A percentile compares a stretch with the other conserved stretches of the same genome.
These are phyloP conservation scores for Eulemur rubriventer DNA, from an alignment of 2,797 vertebrate genomes.

Conservation along the genomic window DNA sequence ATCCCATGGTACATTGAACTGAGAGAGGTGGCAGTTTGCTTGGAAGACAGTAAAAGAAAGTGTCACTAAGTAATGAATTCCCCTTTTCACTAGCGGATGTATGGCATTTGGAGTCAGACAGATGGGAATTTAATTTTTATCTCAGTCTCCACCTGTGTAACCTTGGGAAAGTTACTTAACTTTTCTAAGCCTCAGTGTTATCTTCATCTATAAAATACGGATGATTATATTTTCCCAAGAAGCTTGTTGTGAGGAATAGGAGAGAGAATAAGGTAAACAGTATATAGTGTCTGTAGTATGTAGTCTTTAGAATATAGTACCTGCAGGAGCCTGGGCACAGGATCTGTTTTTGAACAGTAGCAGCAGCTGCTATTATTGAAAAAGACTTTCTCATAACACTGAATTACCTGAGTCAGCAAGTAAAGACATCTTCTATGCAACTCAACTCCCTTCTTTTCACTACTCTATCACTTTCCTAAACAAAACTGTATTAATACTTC, in stretches of 20 bases:
- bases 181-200: background rate
- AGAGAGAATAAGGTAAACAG: accelerated
- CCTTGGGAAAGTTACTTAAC: background rate
- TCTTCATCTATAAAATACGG: background rate
- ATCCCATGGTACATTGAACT: background rate
- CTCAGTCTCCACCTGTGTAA: constrained; percentile 8
- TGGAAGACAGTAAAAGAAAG: constrained; percentile 29
- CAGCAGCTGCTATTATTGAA: background rate
- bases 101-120: constrained; percentile 47
- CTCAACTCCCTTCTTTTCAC: background rate
- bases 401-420: background rate
- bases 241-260: background rate
- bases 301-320: too few relatives aligned
- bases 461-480: background rate
- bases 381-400: background rate
- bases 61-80: constrained; percentile 54
- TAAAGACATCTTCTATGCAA: background rate
- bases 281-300: too few relatives aligned
- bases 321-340: background rate
- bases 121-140: constrained; percentile 41
- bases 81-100: background rate
- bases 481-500: background rate
- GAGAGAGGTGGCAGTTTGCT: constrained; percentile 24
- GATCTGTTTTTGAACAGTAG: background rate
- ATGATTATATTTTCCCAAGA: background rate